Evolutionary conservation across 2,113 vertebrate species (phyloP).

Genomic region (Cyphomyrus discorhynchus): DNA sequence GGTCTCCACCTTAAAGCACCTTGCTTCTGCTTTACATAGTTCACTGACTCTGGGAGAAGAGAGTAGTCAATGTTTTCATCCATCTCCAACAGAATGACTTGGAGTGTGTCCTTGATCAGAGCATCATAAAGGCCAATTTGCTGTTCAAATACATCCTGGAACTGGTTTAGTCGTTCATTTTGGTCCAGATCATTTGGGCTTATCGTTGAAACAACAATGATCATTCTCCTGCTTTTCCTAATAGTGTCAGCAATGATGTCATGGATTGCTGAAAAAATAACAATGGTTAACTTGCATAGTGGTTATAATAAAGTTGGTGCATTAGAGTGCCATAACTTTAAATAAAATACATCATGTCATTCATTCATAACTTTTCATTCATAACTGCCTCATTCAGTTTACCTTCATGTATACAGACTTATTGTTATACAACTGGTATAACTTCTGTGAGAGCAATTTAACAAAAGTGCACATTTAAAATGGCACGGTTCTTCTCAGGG

Average conservation of each 20-base stretch:
- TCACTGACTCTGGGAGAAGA: slow-evolving; percentile 69
- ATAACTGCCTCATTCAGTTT: background rate
- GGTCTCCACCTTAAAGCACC: slow-evolving; percentile 67
- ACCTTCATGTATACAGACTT: background rate
- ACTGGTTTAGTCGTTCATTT: slow-evolving; percentile 20
- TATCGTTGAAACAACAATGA: slow-evolving; percentile 60
- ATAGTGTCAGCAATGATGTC: slow-evolving; percentile 56
- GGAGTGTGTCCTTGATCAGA: slow-evolving; percentile 59
- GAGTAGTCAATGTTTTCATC: slow-evolving; percentile 56
- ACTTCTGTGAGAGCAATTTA: background rate
- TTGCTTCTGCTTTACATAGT: slow-evolving; percentile 69
- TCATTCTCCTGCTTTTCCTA: slow-evolving; percentile 65
- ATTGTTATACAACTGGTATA: background rate
- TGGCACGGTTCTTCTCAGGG: background rate
- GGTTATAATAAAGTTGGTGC: background rate
- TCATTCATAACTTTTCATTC: background rate
- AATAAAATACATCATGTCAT: background rate
- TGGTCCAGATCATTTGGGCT: background rate
- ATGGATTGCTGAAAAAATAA: slow-evolving; percentile 55
- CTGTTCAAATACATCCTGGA: slow-evolving; percentile 56
- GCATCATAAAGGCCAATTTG: slow-evolving; percentile 69
- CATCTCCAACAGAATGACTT: slow-evolving; percentile 74
- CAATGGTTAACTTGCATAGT: background rate
- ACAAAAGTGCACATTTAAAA: background rate
- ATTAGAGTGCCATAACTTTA: background rate